These are phyloP conservation scores for Periphyllus acericola DNA, from an alignment of 2,888 invertebrate genomes.

Conservation along the genomic window DNA sequence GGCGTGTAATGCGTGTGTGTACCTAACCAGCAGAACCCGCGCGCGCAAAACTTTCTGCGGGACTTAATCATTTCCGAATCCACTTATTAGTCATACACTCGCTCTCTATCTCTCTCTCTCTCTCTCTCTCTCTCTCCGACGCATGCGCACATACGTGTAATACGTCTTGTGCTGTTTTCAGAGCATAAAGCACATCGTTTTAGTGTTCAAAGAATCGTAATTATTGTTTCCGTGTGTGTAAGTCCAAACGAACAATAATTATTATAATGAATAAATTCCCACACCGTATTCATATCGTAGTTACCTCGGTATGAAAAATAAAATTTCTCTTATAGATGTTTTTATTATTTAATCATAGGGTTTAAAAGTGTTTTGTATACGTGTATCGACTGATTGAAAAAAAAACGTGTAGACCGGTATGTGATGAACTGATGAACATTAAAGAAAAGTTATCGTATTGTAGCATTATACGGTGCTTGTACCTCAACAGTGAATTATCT, in stretches of 20 bases:
- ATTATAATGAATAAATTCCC: background rate
- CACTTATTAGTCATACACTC: slow-evolving; percentile 45
- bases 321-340: background rate
- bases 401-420: background rate
- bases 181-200: slow-evolving; percentile 44
- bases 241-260: background rate
- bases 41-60: slow-evolving; percentile 33
- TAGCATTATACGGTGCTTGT: background rate
- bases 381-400: background rate
- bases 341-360: background rate
- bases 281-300: background rate
- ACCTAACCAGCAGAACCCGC: background rate
- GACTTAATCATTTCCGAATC: slow-evolving; percentile 39
- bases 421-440: background rate
- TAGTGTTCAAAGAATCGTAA: background rate
- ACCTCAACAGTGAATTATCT: slow-evolving; percentile 27
- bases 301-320: background rate
- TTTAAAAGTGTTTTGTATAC: background rate
- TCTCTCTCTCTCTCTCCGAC: background rate
- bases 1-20: background rate
- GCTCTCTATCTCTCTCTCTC: background rate
- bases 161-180: slow-evolving; percentile 16
- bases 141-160: background rate
- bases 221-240: background rate
- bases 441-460: background rate